Base-by-base conservation (phyloP, 2,797 vertebrate genomes). In the Myotis findleyi region DNA sequence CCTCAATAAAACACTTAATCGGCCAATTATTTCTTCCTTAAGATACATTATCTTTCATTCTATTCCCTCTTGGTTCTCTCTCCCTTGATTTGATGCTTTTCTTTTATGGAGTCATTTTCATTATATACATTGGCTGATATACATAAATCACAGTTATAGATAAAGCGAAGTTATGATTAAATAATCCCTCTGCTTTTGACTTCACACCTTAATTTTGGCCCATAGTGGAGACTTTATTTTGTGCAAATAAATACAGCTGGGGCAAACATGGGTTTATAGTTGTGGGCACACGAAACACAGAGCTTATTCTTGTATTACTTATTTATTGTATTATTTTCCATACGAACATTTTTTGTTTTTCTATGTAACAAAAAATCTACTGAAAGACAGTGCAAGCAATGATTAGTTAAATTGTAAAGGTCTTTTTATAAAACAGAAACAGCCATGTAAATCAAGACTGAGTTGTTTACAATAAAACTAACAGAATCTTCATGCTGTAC, bases 401-500 rank as follows among this genome's bases (percentile, higher is more conserved):
- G 27, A 27, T 49, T 75, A 55, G 3, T n/a, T 93, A 17, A 27
- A 38, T 6, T 91, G 21, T 72, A 27, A 66, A 73, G 25, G 2
- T 4, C 0, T 59, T 10, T 62, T 66, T 66, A 47, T 53, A 51
- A 49, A 92, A 53, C 3, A 83, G 30, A 76, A 0, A 82, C 4
- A 73, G 16, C 17, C 12, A 59, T 62, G 72, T 72, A 36, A 84
- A 91, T 64, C 47, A 93, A 79, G 30, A 73, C 7, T 0, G 87
- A 91, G 2, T 49, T n/a, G 30, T 66, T 96, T 80, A 80, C 82
- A 91, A 80, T 53, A 36, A 71, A 90, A 75, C 13, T 49, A 55
- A 83, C 5, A 2, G 41, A 82, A 57, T 93, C 33, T 93, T 9
- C 16, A 44, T n/a, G 33, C 21, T 4, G 21, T 21, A 7, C 23